These are phyloP conservation scores for Amblyjoppa fuscipennis DNA, from an alignment of 2,888 invertebrate genomes.

Conservation along the genomic window DNA sequence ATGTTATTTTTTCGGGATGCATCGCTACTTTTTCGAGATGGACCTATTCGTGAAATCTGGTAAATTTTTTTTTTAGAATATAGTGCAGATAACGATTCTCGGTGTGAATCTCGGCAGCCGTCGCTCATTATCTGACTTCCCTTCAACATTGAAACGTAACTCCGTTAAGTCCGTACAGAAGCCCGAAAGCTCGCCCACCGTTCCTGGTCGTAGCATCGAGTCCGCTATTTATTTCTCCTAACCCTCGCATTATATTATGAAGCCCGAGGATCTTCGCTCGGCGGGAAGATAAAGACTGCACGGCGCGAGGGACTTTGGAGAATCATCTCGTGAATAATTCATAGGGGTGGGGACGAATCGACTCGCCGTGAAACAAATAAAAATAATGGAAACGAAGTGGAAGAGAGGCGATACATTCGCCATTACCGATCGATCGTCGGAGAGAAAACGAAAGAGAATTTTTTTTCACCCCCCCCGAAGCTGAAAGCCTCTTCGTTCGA, in stretches of 20 bases:
- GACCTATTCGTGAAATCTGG: no score
- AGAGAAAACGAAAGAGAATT: conserved; percentile 32
- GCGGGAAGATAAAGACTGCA: conserved; percentile 66
- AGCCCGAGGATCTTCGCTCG: conserved; percentile 33
- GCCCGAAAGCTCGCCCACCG: neutral
- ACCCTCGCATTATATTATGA: conserved; percentile 77
- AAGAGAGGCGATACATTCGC: conserved; percentile 76
- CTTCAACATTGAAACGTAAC: neutral
- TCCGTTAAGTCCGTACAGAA: neutral
- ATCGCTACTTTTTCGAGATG: no score
- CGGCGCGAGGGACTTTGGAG: conserved; percentile 50
- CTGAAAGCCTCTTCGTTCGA: conserved; percentile 50
- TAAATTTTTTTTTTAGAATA: neutral
- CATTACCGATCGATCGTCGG: conserved; percentile 69
- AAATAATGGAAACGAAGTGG: conserved; percentile 80
- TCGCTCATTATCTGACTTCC: neutral
- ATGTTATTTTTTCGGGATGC: no score
- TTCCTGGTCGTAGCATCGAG: neutral
- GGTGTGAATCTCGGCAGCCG: neutral
- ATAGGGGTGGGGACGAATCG: conserved; percentile 63
- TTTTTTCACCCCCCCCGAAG: conserved; percentile 25
- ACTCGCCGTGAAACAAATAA: conserved; percentile 77
- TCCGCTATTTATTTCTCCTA: conserved; percentile 25
- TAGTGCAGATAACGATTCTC: neutral
- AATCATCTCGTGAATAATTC: conserved; percentile 75